A percentile compares a stretch with the other conserved stretches of the same genome.
These are phyloP conservation scores for Myiotriccus ornatus DNA, from an alignment of 2,797 vertebrate genomes.

Conservation along the genomic window DNA sequence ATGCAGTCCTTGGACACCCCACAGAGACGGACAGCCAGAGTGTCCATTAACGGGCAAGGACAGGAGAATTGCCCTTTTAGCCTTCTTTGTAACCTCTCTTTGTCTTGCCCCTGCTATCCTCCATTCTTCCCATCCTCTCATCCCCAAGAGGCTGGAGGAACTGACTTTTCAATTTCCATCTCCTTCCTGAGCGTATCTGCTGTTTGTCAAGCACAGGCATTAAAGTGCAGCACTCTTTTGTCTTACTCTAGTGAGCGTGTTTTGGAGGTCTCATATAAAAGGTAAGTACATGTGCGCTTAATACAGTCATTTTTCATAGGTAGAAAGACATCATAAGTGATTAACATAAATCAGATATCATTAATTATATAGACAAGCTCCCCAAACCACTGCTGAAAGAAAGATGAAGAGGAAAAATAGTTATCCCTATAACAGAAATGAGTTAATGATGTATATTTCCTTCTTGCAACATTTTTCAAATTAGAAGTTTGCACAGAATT, in stretches of 20 bases:
- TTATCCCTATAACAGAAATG: constrained; percentile 4
- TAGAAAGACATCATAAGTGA: constrained; percentile 34
- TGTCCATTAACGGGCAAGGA: not conserved
- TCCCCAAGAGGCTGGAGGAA: not conserved
- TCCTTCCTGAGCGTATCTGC: constrained; percentile 31
- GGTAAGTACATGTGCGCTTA: not conserved
- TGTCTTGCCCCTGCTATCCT: not conserved
- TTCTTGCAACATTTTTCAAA: constrained; percentile 45
- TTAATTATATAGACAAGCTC: constrained; percentile 46
- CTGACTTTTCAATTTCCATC: constrained; percentile 38
- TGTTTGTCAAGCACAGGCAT: constrained; percentile 36
- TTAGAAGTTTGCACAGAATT: constrained; percentile 16
- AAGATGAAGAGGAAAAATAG: constrained; percentile 22
- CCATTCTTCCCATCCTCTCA: not conserved
- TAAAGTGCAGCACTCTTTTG: not conserved
- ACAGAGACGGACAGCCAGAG: not conserved
- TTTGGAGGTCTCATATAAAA: not conserved
- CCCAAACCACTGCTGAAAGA: constrained; percentile 43
- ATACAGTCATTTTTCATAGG: constrained; percentile 34
- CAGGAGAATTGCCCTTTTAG: constrained; percentile 11
- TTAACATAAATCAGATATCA: constrained; percentile 54
- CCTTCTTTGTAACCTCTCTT: not conserved
- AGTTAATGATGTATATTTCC: constrained; percentile 36
- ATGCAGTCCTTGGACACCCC: not conserved
- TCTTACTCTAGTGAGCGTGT: not conserved